Percentiles rank a stretch among this genome's conserved stretches.
Conservation (phyloP, 2,113 vertebrate genomes). For the Apaloderma vittatum region DNA sequence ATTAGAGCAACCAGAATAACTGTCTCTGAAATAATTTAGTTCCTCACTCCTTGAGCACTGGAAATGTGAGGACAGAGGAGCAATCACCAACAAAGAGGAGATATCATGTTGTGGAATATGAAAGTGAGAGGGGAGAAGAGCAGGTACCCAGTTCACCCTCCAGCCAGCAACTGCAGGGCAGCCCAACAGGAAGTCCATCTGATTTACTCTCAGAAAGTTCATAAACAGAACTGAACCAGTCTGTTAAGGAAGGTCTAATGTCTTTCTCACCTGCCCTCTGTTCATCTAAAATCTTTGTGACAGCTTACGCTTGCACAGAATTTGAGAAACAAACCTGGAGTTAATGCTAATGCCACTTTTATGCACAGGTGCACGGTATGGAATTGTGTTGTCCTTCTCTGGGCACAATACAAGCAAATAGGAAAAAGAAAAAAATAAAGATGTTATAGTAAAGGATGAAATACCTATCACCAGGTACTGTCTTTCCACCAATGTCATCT, state of each 20-base stretch:
- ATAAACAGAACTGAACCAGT: neutral
- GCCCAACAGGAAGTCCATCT: neutral
- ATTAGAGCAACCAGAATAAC: neutral
- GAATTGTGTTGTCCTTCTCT: neutral
- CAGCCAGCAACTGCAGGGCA: rapidly evolving
- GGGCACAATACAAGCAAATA: neutral
- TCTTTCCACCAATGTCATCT: neutral
- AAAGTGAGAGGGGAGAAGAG: neutral
- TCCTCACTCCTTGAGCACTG: neutral
- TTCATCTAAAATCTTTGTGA: neutral
- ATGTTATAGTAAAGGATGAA: neutral
- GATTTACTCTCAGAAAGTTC: neutral
- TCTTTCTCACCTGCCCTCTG: neutral
- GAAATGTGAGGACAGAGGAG: neutral
- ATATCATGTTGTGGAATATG: neutral
- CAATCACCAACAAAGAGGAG: neutral
- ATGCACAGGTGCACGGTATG: neutral
- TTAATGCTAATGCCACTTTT: neutral
- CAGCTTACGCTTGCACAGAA: neutral
- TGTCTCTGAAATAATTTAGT: neutral
- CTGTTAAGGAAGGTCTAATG: neutral
- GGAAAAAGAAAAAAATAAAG: neutral
- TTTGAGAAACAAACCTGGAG: neutral
- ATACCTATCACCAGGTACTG: rapidly evolving
- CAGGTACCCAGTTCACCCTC: neutral